Percentiles rank a stretch among this genome's conserved stretches.
Conservation (phyloP, 2,797 vertebrate genomes). For the Schizopygopsis malacanthus region DNA sequence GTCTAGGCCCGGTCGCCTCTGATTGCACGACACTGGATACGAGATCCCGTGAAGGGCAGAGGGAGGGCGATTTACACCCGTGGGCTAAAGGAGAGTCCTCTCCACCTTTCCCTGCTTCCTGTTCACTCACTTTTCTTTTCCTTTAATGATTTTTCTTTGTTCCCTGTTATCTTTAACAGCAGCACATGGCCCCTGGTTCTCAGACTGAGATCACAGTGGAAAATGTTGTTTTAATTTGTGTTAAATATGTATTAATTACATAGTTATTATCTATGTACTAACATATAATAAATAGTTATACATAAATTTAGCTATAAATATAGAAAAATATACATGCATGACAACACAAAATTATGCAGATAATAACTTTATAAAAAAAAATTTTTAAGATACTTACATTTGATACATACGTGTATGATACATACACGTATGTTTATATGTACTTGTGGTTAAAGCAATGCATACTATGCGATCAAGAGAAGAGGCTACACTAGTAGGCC, state of each 20-base stretch:
- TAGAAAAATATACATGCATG: neutral
- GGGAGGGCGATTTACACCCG: slow-evolving; percentile 47
- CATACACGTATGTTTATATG: neutral
- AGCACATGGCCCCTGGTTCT: slow-evolving; percentile 20
- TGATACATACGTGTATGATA: no score
- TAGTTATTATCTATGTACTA: slow-evolving; percentile 11
- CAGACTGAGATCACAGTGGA: neutral
- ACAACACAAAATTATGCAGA: neutral
- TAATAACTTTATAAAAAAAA: neutral
- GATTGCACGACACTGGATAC: slow-evolving; percentile 79
- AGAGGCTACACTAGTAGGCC: neutral
- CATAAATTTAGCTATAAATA: neutral
- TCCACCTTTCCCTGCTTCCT: slow-evolving; percentile 44
- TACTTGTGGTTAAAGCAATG: neutral
- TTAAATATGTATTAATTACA: neutral
- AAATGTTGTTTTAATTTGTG: neutral
- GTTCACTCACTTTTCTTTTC: slow-evolving; percentile 36
- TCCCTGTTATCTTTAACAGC: slow-evolving; percentile 33
- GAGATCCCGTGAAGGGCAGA: slow-evolving; percentile 73
- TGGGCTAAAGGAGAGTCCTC: slow-evolving; percentile 37
- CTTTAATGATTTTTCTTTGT: slow-evolving; percentile 24
- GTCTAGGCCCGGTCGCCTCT: slow-evolving; percentile 81
- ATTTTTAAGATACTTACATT: neutral
- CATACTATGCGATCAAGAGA: neutral
- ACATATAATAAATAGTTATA: neutral